Evolutionary conservation across 1,140 invertebrate species (phyloP).

Genomic region (Meloidogyne chitwoodi): DNA sequence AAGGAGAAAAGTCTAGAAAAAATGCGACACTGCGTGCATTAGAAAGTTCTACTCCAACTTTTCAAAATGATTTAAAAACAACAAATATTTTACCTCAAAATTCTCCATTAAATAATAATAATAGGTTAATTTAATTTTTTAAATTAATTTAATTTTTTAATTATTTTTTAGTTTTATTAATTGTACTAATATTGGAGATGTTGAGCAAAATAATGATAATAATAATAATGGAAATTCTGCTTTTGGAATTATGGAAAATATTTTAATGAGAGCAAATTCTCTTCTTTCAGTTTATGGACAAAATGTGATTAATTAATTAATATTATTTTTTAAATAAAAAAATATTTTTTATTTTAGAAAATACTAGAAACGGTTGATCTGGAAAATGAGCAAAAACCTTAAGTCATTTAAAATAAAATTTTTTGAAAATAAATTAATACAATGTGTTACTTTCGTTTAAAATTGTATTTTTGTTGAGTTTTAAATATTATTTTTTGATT

Average conservation of each 20-base stretch:
- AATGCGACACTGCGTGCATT: slow-evolving; percentile 20
- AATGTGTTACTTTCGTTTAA: no score
- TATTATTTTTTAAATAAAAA: neutral
- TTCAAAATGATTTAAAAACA: neutral
- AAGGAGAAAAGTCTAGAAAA: slow-evolving; percentile 22
- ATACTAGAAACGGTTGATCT: neutral
- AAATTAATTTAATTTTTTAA: neutral
- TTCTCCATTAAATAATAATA: neutral
- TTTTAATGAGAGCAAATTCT: neutral
- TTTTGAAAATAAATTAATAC: neutral
- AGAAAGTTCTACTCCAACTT: neutral
- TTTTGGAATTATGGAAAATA: neutral
- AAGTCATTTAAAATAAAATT: neutral
- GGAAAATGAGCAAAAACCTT: neutral
- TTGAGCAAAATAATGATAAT: neutral
- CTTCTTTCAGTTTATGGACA: neutral
- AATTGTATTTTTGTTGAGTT: no score
- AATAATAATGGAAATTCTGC: neutral
- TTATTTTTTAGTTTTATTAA: neutral
- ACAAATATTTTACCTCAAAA: neutral
- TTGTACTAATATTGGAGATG: neutral
- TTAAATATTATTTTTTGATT: no score
- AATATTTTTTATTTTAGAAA: neutral
- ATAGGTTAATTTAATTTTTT: neutral
- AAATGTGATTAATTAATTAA: neutral